Base-by-base conservation (phyloP, 2,888 invertebrate genomes). In the Aquatica leii region DNA sequence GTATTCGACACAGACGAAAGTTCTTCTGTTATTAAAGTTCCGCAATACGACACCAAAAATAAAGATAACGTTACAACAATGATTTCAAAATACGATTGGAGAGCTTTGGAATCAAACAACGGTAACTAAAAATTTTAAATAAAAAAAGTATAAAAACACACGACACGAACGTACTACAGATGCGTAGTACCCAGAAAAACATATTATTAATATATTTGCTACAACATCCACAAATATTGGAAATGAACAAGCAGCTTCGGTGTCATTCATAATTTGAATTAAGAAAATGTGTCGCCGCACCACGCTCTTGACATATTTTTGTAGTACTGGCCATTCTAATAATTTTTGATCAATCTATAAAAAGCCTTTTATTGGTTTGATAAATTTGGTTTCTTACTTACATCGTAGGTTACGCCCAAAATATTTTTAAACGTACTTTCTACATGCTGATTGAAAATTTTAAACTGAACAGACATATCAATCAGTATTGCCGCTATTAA, bases 61-160 rank as follows among this genome's bases (percentile, higher is more conserved):
- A 62, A 5, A 8, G 48, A 24, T 0, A 46, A 1, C 4, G 46
- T 35, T 15, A 57, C 15, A 4, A 15, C 57, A 11, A 17, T 6
- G 1, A 52, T 18, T 46, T 51, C 46, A 11, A 52, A 6, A 3
- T 37, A 12, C 9, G 50, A 49, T n/a, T 62, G 62, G 0, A 46
- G 2, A 6, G 52, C 41, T 53, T 34, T 35, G 1, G 20, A n/a
- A 48, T 62, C 62, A 3, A 18, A 40, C n/a, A 52, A 17, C 5
- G 62, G 53, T n/a, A 57, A 21, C 62, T 59, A 8, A 41, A 59
- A 59, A 24, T 24, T 2, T 24, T n/a, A n/a, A 24, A 24, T 24
- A 24, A 24, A 24, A 24, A 24, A 4, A 24, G 6, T 24, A 24
- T 6, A 31, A 55, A 43, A 21, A 11, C n/a, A 15, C 17, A 18